These are phyloP conservation scores for Acanthosepion esculentum DNA, from an alignment of 2,888 invertebrate genomes.

Conservation along the genomic window DNA sequence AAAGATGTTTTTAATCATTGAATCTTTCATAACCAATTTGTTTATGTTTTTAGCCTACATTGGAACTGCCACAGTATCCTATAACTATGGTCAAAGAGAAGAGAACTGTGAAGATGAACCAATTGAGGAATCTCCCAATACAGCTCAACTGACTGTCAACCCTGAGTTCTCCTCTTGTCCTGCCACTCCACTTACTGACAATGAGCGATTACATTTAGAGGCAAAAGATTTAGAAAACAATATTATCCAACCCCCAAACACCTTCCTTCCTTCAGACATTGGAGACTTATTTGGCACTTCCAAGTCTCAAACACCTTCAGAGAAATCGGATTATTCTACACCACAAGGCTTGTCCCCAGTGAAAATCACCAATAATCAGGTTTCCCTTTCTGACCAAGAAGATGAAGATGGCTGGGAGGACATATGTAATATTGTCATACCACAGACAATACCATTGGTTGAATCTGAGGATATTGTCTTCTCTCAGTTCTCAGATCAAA, in stretches of 20 bases:
- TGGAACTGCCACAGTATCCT: slow-evolving; percentile 35
- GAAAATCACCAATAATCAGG: background rate
- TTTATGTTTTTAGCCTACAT: slow-evolving; percentile 37
- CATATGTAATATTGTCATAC: background rate
- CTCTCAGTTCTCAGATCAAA: slow-evolving; percentile 1
- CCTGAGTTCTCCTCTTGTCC: slow-evolving; percentile 35
- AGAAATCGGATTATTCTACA: background rate
- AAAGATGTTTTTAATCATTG: too few relatives aligned
- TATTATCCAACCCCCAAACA: background rate
- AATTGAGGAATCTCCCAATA: slow-evolving; percentile 47
- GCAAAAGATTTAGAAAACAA: slow-evolving; percentile 37
- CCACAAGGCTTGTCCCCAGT: background rate
- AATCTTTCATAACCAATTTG: background rate
- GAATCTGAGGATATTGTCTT: slow-evolving; percentile 41
- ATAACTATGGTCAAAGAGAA: slow-evolving; percentile 10
- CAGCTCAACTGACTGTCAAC: slow-evolving; percentile 42
- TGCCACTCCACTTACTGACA: background rate
- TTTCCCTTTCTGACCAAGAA: background rate
- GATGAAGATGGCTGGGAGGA: slow-evolving; percentile 12
- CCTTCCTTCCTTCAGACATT: background rate
- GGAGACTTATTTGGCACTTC: background rate
- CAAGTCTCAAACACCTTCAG: background rate
- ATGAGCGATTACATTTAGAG: slow-evolving; percentile 10
- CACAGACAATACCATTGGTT: background rate
- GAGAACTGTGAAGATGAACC: background rate